Percentiles rank a stretch among this genome's conserved stretches.
Conservation (phyloP, 2,888 invertebrate genomes). For the Tenthredo mesomela region DNA sequence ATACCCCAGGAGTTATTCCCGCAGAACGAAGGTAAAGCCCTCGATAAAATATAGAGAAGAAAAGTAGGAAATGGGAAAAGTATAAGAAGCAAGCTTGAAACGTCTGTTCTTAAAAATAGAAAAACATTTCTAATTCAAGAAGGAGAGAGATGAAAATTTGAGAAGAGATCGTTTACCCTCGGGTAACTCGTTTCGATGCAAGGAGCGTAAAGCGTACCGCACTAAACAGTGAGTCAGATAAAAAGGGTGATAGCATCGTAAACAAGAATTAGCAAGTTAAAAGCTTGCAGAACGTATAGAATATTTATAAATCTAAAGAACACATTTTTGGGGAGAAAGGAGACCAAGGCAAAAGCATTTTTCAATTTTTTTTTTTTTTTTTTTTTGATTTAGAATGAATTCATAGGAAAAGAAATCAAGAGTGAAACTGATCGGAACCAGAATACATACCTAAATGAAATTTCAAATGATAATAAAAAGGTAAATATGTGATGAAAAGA, state of each 20-base stretch:
- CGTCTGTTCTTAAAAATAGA: neutral
- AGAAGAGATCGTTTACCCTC: neutral
- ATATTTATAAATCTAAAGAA: neutral
- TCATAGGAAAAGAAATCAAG: too few relatives aligned
- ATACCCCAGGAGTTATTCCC: neutral
- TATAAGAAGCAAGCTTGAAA: neutral
- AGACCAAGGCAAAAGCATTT: neutral
- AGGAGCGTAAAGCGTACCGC: neutral
- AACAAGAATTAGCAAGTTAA: slow-evolving; percentile 12
- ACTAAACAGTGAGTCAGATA: neutral
- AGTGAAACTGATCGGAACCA: too few relatives aligned
- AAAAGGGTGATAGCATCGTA: neutral
- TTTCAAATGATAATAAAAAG: neutral
- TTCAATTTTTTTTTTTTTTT: neutral
- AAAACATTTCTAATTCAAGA: neutral
- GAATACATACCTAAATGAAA: too few relatives aligned
- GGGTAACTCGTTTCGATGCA: slow-evolving; percentile 6
- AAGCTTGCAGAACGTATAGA: neutral
- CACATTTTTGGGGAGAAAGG: neutral
- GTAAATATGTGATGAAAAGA: neutral
- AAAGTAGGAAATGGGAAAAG: neutral
- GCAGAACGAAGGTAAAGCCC: neutral
- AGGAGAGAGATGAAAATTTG: neutral
- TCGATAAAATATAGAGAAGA: neutral
- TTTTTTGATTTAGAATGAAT: neutral